Evolutionary conservation across 2,888 invertebrate genomes (phyloP), one percentile per base, ranked within the genome.

Genomic region (Eurytoma adleriae): DNA sequence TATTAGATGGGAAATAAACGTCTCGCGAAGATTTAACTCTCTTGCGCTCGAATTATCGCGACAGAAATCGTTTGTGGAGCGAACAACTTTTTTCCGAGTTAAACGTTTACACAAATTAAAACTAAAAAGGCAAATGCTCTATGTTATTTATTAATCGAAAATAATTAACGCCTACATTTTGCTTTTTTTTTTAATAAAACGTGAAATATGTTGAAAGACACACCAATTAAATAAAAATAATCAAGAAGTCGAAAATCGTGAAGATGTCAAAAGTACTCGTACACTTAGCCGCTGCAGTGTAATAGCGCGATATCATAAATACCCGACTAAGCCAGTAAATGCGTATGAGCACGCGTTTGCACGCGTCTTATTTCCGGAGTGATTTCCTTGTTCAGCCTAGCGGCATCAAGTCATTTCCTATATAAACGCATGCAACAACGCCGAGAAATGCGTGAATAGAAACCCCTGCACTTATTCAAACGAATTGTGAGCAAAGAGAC

Each of bases 341-440:
- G 5, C 20, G 50, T 50, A 24, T 13, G 13, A 30, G 20, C 4
- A 56, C 30, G 18, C 16, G 56, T 66, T 54, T 30, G n/a, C 12
- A 54, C n/a, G 27, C 54, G 56, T 54, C 61, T 72, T 78, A 73
- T 78, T 68, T 77, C 56, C 72, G 72, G 56, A 64, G 73, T 67
- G 64, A 68, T 78, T 78, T 69, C 73, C 67, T 73, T 67, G 40
- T 68, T 61, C 16, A 57, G 48, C 56, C 70, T 62, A 64, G 57
- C 59, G 54, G 18, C 74, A 24, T 24, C 1, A 2, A 24, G 24
- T 24, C 24, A 24, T 24, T 24, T 24, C 24, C 24, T 24, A 24
- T 24, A 24, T 24, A 24, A 24, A 24, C 2, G 24, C 24, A 2
- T 24, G 24, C 24, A 24, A 24, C 24, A 24, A 24, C 2, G 24